Evolutionary conservation across 2,888 invertebrate genomes (phyloP).

Genomic region (Sussaba pulchella): DNA sequence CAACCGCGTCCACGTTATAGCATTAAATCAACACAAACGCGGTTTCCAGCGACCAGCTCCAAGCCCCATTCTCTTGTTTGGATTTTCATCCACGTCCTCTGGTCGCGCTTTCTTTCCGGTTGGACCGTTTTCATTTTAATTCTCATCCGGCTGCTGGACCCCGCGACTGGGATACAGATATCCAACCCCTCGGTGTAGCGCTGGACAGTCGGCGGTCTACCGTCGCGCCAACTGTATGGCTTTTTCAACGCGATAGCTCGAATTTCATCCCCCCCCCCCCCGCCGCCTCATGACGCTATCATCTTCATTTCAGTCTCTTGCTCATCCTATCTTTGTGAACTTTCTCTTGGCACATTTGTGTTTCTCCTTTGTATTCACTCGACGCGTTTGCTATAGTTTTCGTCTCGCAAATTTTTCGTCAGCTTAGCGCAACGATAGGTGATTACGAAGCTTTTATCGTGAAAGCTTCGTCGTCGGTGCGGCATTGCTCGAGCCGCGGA

Average conservation of each 20-base stretch:
- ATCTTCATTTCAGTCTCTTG: slow-evolving; percentile 17
- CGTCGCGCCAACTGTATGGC: slow-evolving; percentile 22
- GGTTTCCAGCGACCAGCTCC: slow-evolving; percentile 31
- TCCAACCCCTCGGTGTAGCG: slow-evolving; percentile 4
- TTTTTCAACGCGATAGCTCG: slow-evolving; percentile 47
- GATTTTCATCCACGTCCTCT: slow-evolving; percentile 49
- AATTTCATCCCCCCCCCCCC: slow-evolving; percentile 33
- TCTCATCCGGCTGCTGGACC: slow-evolving; percentile 57
- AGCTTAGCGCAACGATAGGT: neutral
- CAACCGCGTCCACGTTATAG: slow-evolving; percentile 47
- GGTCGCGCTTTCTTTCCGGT: slow-evolving; percentile 63
- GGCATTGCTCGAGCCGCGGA: too few relatives aligned
- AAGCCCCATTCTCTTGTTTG: slow-evolving; percentile 44
- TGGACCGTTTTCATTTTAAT: slow-evolving; percentile 68
- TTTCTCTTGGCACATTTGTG: neutral
- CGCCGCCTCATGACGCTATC: too few relatives aligned
- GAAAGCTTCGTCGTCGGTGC: too few relatives aligned
- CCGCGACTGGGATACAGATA: slow-evolving; percentile 34
- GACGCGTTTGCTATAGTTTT: too few relatives aligned
- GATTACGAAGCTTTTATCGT: neutral
- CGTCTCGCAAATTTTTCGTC: neutral
- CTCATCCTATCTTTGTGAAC: neutral
- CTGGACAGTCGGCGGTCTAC: slow-evolving; percentile 12
- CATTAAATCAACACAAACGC: slow-evolving; percentile 66
- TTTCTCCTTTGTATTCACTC: neutral